Evolutionary conservation across 2,888 invertebrate genomes (phyloP), one percentile per base, ranked within the genome.

Genomic region (Notodonta ziczac): DNA sequence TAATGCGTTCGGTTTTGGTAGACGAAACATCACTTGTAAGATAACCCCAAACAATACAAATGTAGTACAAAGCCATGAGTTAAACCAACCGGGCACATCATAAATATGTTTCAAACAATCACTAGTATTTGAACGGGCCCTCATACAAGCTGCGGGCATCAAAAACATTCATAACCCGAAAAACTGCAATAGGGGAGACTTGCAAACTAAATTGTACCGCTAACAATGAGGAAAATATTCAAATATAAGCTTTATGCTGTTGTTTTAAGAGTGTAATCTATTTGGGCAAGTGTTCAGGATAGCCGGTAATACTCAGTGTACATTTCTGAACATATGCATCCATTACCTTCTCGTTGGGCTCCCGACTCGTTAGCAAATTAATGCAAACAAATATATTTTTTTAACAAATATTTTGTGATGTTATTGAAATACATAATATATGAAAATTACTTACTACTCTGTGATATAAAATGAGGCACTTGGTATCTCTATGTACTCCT

Each of bases 301-400:
- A n/a, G 13, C 5, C 10, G 46, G 13, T 46, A n/a, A 5, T n/a
- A n/a, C 5, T 46, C 46, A 61, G 76, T 76, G 64, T 76, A 69
- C 66, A 72, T 78, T 74, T 74, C 77, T 67, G 72, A 74, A 68
- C 77, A 78, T 78, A 78, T 78, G 77, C 66, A 72, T 75, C 77
- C 79, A 78, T 78, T 78, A 78, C 63, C 24, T 24, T 24, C 24
- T 54, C 69, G 67, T 65, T 67, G 59, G 56, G 59, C 50, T 59
- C 62, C 48, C 67, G 65, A 67, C 64, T 74, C 65, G 77, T 75
- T 77, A 66, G 69, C 72, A 72, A 77, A 76, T 72, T 70, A 76
- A 73, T 74, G 72, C 69, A 65, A 53, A 35, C 13, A 35, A 53
- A 35, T 35, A 24, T 24, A 53, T 53, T 35, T 35, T 35, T 5